phyloP scores from a whole-genome alignment of 2,888 invertebrate genomes.

The Philopedon plagiatum region DNA sequence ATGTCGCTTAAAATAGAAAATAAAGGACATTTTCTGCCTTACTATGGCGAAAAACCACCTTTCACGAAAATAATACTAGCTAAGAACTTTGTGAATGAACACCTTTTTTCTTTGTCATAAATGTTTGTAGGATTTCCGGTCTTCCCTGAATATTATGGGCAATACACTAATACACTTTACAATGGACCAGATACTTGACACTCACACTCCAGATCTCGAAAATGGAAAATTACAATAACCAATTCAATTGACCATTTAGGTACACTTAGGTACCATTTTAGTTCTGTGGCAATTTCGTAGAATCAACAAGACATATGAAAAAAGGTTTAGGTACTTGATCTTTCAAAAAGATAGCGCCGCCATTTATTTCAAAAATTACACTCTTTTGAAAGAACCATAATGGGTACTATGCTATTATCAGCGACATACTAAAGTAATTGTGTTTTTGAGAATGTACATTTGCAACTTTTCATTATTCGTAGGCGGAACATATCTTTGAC shows the following conservation, averaged over 20 bases:
- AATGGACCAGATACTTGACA: slow-evolving; percentile 37
- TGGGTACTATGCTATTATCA: slow-evolving; percentile 4
- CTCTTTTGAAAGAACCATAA: neutral
- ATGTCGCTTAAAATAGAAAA: slow-evolving; percentile 18
- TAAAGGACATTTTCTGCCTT: slow-evolving; percentile 29
- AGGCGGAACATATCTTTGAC: neutral
- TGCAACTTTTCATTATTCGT: neutral
- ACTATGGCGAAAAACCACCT: slow-evolving; percentile 37
- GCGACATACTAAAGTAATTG: neutral
- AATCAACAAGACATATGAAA: slow-evolving; percentile 3
- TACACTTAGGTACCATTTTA: slow-evolving; percentile 30
- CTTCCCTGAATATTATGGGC: slow-evolving; percentile 33
- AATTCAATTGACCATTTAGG: slow-evolving; percentile 33
- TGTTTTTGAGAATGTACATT: neutral
- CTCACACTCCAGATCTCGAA: slow-evolving; percentile 36
- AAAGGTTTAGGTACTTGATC: slow-evolving; percentile 30
- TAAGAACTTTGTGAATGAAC: slow-evolving; percentile 29
- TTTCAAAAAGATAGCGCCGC: slow-evolving; percentile 29
- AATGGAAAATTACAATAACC: slow-evolving; percentile 29
- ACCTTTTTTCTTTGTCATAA: slow-evolving; percentile 33
- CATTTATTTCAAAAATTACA: slow-evolving; percentile 19
- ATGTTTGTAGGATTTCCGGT: slow-evolving; percentile 41
- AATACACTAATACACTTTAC: slow-evolving; percentile 1
- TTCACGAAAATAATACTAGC: slow-evolving; percentile 26
- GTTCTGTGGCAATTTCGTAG: slow-evolving; percentile 20